phyloP scores from a whole-genome alignment of 2,888 invertebrate genomes.

The Polymixis flavicincta region DNA sequence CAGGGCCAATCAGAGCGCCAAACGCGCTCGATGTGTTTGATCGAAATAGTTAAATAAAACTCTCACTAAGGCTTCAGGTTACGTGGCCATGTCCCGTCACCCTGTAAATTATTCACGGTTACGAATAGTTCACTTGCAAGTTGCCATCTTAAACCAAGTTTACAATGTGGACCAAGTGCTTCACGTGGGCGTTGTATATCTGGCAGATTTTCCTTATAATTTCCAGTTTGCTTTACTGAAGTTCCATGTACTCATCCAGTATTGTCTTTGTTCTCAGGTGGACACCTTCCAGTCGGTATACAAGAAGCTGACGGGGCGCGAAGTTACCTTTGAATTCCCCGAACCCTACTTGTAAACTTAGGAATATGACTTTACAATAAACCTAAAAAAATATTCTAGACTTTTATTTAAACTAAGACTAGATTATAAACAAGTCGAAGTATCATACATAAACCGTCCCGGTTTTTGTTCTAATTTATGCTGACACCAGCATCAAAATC shows the following conservation, averaged over 20 bases:
- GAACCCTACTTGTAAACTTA: slow-evolving; percentile 97
- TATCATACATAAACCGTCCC: background rate
- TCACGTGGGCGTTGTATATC: background rate
- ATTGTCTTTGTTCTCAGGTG: slow-evolving; percentile 92
- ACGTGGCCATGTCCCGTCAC: too few species aligned
- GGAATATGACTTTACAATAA: slow-evolving; percentile 89
- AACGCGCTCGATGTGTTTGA: too few species aligned
- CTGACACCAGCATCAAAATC: background rate
- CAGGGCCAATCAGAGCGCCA: too few species aligned
- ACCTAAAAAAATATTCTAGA: slow-evolving; percentile 79
- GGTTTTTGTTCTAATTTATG: background rate
- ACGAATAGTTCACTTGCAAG: too few species aligned
- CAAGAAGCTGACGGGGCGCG: slow-evolving; percentile 99
- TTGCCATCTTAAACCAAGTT: too few species aligned
- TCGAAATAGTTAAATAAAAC: too few species aligned
- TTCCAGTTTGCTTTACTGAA: background rate
- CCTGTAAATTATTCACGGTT: too few species aligned
- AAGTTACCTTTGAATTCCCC: slow-evolving; percentile 99
- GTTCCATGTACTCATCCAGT: background rate
- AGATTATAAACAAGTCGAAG: too few species aligned
- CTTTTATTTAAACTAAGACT: slow-evolving; percentile 35
- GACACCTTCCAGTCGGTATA: slow-evolving; percentile 99
- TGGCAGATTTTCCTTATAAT: too few species aligned
- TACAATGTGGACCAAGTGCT: background rate
- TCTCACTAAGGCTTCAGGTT: too few species aligned